phyloP scores from a whole-genome alignment of 1,140 invertebrate species.

The Drosophila chauvacae region DNA sequence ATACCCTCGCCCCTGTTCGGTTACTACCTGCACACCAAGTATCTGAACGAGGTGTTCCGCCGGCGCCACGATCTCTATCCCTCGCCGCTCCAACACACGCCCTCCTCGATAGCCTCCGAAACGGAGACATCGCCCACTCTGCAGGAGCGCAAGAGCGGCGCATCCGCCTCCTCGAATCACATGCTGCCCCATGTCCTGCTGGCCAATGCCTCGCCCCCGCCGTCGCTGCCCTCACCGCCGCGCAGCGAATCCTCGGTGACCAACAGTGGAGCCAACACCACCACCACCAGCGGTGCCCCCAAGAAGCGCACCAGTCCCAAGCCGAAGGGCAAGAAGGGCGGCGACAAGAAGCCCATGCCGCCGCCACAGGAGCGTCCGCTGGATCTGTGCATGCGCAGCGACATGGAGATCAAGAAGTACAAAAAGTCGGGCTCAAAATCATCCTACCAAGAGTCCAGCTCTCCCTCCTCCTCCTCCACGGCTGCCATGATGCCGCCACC shows the following conservation, averaged over 20 bases:
- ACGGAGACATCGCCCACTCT: conserved; percentile 70
- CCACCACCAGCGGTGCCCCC: conserved; percentile 5
- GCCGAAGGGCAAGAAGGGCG: conserved; percentile 55
- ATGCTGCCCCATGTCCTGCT: conserved; percentile 46
- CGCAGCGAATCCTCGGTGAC: conserved; percentile 76
- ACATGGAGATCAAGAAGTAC: conserved; percentile 70
- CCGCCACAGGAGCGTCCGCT: conserved; percentile 92
- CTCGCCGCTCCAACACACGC: conserved; percentile 79
- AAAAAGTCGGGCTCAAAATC: conserved; percentile 82
- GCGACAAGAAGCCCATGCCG: conserved; percentile 75
- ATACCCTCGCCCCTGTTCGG: conserved; percentile 89
- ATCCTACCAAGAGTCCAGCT: conserved; percentile 71
- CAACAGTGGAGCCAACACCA: conserved; percentile 14
- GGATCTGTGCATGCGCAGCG: conserved; percentile 90
- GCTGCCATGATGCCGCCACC: conserved; percentile 84
- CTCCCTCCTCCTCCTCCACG: not conserved
- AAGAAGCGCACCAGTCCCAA: conserved; percentile 53
- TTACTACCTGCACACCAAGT: conserved; percentile 90
- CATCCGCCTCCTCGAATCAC: conserved; percentile 25
- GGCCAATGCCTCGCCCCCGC: conserved; percentile 69
- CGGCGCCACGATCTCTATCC: conserved; percentile 90
- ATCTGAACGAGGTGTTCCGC: conserved; percentile 89
- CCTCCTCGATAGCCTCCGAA: conserved; percentile 77
- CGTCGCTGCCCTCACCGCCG: conserved; percentile 79
- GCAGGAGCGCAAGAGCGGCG: conserved; percentile 35